Base-by-base conservation (phyloP, 2,888 invertebrate genomes). In the Oxycera nigricornis region DNA sequence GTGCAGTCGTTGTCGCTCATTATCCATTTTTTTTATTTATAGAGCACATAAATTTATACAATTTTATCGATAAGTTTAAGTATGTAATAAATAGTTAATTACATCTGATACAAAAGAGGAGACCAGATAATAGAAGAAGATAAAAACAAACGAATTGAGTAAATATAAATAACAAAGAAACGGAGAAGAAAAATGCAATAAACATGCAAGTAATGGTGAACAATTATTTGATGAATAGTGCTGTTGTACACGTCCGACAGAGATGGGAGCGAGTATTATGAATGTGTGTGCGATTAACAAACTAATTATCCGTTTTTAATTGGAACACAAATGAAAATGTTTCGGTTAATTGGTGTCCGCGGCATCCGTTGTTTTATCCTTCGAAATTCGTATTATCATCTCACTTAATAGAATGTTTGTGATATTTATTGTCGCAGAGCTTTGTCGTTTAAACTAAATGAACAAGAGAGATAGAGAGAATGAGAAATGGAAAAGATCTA, bases 21-120 rank as follows among this genome's bases (percentile, higher is more conserved):
- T 78, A 78, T 78, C 75, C 77, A 74, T 76, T 77, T 77, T 77
- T 78, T 79, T 77, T 76, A 78, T 78, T 79, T 78, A 79, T 78
- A 78, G 77, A 79, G 78, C 78, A 79, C 78, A 78, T 78, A 78
- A 78, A 77, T 79, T 78, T 78, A 78, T 78, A 78, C 77, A 78
- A 76, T 73, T 73, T 73, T 73, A 73, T 35, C 46, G 41, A 62
- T 73, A 73, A 73, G 73, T 50, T 59, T 73, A 62, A 73, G 30
- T 73, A 73, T 73, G 73, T 73, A 73, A 73, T 73, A 73, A 73
- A 73, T 73, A 73, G 73, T 62, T 73, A 73, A 73, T 73, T 73
- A 61, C 62, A 73, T 72, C 73, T 20, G 59, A 73, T 39, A 59
- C 6, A 70, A 70, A 70, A 52, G 3, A 52, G 55, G 55, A 31